Evolutionary conservation across 2,888 invertebrate genomes (phyloP).

Genomic region (Bugula neritina): DNA sequence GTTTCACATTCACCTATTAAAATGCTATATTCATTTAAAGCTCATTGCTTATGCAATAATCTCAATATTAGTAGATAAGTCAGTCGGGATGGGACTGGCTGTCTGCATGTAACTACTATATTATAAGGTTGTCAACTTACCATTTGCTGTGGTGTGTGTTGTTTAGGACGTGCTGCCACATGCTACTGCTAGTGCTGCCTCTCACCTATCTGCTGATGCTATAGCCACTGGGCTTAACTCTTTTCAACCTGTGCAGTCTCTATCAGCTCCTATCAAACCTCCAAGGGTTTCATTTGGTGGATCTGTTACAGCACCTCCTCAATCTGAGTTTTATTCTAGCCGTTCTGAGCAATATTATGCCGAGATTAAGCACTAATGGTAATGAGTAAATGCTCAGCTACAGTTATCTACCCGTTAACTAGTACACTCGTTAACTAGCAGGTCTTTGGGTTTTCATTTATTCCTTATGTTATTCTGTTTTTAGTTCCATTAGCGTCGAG

Average conservation of each 20-base stretch:
- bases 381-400: no score
- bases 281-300: constrained; percentile 1
- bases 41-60: no score
- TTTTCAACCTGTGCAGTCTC: background rate
- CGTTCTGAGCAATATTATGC: constrained; percentile 19
- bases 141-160: constrained; percentile 16
- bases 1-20: no score
- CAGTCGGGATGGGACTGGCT: no score
- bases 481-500: no score
- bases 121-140: background rate
- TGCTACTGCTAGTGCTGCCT: constrained; percentile 24
- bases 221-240: constrained; percentile 5
- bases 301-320: background rate
- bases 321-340: constrained; percentile 24
- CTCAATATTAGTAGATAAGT: no score
- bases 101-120: no score
- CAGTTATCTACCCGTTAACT: no score
- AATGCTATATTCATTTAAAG: no score
- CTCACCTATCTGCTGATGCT: constrained; percentile 14
- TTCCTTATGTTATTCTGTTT: no score
- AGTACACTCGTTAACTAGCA: no score
- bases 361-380: background rate
- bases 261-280: constrained; percentile 12
- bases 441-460: no score
- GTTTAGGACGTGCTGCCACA: constrained; percentile 1